Conservation (phyloP, 2,797 vertebrate species). For the Scolopax rusticola region DNA sequence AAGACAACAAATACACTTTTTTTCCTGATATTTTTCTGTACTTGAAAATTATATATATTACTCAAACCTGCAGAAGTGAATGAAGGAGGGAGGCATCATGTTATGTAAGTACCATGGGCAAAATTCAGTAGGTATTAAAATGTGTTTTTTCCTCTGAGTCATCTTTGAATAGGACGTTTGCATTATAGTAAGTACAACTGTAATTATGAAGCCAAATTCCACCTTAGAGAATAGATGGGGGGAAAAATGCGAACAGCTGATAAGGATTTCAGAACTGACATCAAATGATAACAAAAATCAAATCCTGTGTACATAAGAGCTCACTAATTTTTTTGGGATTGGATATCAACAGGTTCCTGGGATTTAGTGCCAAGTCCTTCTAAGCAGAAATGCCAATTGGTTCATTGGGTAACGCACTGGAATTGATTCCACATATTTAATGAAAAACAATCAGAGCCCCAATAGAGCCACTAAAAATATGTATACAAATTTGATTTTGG, state of each 20-base stretch:
- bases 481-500: not conserved
- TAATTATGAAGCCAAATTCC: not conserved
- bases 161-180: not conserved
- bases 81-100: not conserved
- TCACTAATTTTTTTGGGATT: not conserved
- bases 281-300: not conserved
- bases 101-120: not conserved
- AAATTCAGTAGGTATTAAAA: not conserved
- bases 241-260: not conserved
- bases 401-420: not conserved
- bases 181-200: not conserved
- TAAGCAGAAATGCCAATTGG: not conserved
- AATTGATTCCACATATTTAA: not conserved
- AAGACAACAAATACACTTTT: not conserved
- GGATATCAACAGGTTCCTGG: not conserved
- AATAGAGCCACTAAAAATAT: not conserved
- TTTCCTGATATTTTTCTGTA: not conserved
- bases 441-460: not conserved
- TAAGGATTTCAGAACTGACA: not conserved
- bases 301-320: not conserved
- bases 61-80: not conserved
- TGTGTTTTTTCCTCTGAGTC: not conserved
- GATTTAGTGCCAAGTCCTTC: not conserved
- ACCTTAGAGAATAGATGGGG: not conserved
- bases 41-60: not conserved